Percentiles rank a stretch among this genome's conserved stretches.
These are phyloP conservation scores for Onychomys arenicola DNA, from an alignment of 2,797 vertebrate species.

Conservation along the genomic window DNA sequence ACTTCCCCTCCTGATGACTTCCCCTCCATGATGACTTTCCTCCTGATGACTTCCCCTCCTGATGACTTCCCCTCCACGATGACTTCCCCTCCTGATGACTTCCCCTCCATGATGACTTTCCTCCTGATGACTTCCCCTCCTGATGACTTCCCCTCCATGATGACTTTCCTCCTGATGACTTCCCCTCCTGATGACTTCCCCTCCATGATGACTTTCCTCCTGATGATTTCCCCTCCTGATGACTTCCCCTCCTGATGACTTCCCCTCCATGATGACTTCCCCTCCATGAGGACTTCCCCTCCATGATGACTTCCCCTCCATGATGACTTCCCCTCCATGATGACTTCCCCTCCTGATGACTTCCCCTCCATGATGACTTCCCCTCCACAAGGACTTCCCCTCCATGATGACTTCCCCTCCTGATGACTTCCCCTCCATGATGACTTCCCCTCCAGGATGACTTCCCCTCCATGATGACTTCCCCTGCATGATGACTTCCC, in stretches of 20 bases:
- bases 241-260: neutral
- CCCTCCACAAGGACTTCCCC: no score
- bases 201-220: no score
- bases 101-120: no score
- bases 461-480: no score
- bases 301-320: neutral
- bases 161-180: no score
- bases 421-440: no score
- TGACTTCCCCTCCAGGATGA: no score
- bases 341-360: neutral
- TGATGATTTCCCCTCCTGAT: no score
- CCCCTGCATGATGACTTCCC: no score
- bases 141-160: neutral
- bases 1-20: neutral
- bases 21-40: neutral
- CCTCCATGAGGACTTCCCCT: neutral
- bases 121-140: no score
- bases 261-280: neutral
- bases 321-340: neutral
- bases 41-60: neutral
- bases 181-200: neutral
- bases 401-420: no score
- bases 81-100: neutral
- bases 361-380: neutral
- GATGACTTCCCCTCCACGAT: neutral